Evolutionary conservation across 2,888 invertebrate species (phyloP), one percentile per base, ranked within the genome.

Genomic region (Drosophila antonietae): DNA sequence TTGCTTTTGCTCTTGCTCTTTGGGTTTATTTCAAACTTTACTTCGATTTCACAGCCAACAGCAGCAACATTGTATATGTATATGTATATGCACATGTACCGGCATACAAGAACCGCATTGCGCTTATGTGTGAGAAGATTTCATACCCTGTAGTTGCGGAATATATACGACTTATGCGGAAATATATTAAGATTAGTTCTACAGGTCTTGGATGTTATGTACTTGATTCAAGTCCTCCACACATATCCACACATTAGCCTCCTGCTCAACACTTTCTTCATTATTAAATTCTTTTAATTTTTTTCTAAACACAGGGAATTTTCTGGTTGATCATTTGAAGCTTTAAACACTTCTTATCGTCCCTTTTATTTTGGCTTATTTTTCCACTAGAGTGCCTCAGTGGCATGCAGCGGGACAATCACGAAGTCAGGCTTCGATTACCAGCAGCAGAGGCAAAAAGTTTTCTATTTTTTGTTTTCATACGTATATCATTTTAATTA

Each of bases 11-110:
- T 39, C 69, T 70, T 83, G 74, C 80, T 74, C 62, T 75, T 74
- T 66, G 56, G 71, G 77, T 71, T 81, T 87, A 81, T 83, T 87
- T 75, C 75, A 61, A 87, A 83, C 84, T 83, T 83, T 87, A 73
- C 84, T 83, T 83, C 87, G 82, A 83, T 83, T 83, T 83, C 81
- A 85, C 73, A 85, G 67, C 49, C 53, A 53, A 20, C 23, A 63
- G 37, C 65, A 69, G 47, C 64, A 52, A n/a, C 58, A 61, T 60
- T 37, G 37, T 59, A 35, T 14, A 39, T 28, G 46, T 52, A 46
- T 7, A 47, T 46, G 20, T 46, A 7, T 44, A 7, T 46, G 28
- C 15, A 10, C 28, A 28, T n/a, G 49, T 28, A 49, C n/a, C 6
- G n/a, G 10, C 49, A 44, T 44, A 31, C 18, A 31, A 15, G 20